These are phyloP conservation scores for Notamacropus eugenii DNA, from an alignment of 2,797 vertebrate genomes.

Conservation along the genomic window DNA sequence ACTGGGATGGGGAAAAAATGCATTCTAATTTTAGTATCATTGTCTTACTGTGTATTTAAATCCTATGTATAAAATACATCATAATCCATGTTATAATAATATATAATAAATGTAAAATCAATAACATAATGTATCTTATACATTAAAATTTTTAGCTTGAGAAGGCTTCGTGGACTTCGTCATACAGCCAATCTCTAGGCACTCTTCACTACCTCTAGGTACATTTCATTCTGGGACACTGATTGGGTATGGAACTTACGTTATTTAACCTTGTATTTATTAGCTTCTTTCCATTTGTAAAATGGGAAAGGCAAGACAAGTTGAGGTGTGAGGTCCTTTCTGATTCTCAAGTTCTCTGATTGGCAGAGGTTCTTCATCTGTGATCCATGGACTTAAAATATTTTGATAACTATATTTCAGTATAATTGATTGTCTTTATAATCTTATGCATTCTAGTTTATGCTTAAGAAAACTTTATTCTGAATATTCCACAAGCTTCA, in stretches of 20 bases:
- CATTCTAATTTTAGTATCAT: background rate
- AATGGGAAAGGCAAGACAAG: background rate
- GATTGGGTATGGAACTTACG: background rate
- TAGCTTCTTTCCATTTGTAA: background rate
- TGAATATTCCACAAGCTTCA: background rate
- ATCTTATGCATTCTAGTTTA: background rate
- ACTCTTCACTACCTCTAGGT: background rate
- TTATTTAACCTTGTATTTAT: background rate
- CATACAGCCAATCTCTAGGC: background rate
- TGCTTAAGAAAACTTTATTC: background rate
- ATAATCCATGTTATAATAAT: background rate
- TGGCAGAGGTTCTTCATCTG: background rate
- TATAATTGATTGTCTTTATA: background rate
- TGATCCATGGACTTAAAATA: background rate
- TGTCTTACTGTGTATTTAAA: background rate
- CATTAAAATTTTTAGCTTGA: background rate
- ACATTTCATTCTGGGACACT: background rate
- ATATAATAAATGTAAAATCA: too few species aligned
- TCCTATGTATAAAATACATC: background rate
- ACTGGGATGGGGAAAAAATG: background rate
- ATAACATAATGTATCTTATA: background rate
- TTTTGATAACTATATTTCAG: background rate
- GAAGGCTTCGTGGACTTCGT: background rate
- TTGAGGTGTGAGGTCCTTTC: background rate
- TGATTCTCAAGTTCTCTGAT: background rate